phyloP scores from a whole-genome alignment of 2,888 invertebrate species.

The Gortyna flavago region DNA sequence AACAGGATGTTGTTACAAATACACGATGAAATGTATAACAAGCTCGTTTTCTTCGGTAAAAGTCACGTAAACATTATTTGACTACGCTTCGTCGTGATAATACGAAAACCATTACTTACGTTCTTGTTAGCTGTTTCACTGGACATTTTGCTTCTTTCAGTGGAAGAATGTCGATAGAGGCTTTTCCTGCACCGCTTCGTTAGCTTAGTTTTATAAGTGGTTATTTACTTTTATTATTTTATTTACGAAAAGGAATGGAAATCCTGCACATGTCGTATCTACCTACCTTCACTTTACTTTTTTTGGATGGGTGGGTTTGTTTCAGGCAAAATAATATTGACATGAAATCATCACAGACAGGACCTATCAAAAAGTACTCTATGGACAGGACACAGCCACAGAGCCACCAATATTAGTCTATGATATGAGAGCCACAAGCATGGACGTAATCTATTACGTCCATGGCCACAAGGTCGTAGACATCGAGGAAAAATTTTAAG shows the following conservation, averaged over 20 bases:
- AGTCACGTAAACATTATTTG: conserved; percentile 7
- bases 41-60: conserved; percentile 10
- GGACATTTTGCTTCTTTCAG: conserved; percentile 83
- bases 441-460: too few relatives aligned
- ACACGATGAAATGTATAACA: conserved; percentile 16
- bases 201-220: background rate
- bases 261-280: background rate
- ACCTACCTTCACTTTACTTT: background rate
- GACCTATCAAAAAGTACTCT: too few relatives aligned
- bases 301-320: conserved; percentile 4
- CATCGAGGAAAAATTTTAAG: too few relatives aligned
- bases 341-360: background rate
- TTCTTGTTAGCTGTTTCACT: conserved; percentile 90
- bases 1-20: conserved; percentile 46
- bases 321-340: conserved; percentile 1
- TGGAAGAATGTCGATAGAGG: background rate
- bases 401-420: too few relatives aligned
- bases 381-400: too few relatives aligned
- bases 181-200: background rate
- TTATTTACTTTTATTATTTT: background rate
- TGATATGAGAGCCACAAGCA: too few relatives aligned
- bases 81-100: background rate
- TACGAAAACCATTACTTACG: conserved; percentile 81
- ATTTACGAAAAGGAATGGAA: conserved; percentile 6
- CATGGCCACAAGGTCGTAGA: too few relatives aligned